A percentile compares a stretch with the other conserved stretches of the same genome.
Conservation (phyloP, 2,888 invertebrate species). For the Gonocerus acuteangulatus region DNA sequence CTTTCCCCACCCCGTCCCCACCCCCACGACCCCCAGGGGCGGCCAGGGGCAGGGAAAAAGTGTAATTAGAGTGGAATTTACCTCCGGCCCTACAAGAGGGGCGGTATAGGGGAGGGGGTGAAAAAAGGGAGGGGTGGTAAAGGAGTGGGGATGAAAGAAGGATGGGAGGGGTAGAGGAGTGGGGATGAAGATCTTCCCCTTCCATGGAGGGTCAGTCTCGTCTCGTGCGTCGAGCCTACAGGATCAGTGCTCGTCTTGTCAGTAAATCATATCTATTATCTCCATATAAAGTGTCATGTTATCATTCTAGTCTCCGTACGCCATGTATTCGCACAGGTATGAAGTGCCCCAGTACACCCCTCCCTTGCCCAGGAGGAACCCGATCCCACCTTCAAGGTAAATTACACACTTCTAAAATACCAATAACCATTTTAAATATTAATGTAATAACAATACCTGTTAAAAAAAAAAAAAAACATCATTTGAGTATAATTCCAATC, state of each 20-base stretch:
- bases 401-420: too few relatives aligned
- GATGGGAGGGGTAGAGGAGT: background rate
- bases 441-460: too few relatives aligned
- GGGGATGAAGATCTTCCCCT: background rate
- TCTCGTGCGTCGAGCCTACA: background rate
- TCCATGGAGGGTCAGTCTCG: background rate
- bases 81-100: background rate
- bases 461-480: too few relatives aligned
- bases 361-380: conserved; percentile 32
- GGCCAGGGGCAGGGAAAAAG: background rate
- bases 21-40: too few relatives aligned
- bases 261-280: too few relatives aligned
- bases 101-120: background rate
- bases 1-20: too few relatives aligned
- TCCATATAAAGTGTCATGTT: background rate
- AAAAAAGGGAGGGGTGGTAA: background rate
- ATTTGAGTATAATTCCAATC: too few relatives aligned
- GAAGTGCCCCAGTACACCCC: conserved; percentile 34
- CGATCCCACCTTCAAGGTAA: conserved; percentile 27
- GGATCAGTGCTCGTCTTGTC: too few relatives aligned
- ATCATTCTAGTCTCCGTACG: background rate
- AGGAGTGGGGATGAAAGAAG: background rate
- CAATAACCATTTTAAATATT: too few relatives aligned
- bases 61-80: conserved; percentile 2
- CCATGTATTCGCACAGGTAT: conserved; percentile 34